Evolutionary conservation across 2,113 vertebrate species (phyloP).

Genomic region (Malaclemys terrapin): DNA sequence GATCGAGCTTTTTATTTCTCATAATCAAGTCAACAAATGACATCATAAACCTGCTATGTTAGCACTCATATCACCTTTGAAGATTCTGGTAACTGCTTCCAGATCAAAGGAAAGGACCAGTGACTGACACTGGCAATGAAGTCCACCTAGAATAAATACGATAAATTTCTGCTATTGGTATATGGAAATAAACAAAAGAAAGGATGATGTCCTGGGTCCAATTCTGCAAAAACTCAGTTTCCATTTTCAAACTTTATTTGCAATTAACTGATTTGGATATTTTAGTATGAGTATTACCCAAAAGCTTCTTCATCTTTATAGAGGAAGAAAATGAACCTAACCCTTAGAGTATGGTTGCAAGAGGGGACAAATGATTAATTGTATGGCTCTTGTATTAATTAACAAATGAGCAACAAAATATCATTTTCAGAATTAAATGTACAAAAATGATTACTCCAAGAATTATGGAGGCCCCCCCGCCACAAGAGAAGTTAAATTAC

Average conservation of each 20-base stretch:
- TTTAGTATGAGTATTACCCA: not conserved
- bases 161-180: not conserved
- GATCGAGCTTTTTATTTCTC: not conserved
- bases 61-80: conserved; percentile 30
- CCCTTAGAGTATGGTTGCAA: not conserved
- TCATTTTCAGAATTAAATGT: not conserved
- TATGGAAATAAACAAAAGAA: not conserved
- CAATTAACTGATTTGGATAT: not conserved
- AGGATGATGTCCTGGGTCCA: not conserved
- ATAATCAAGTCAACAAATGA: conserved; percentile 38
- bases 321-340: not conserved
- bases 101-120: conserved; percentile 58
- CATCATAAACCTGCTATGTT: not conserved
- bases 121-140: conserved; percentile 66
- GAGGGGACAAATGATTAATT: not conserved
- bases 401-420: not conserved
- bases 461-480: not conserved
- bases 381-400: rapidly evolving
- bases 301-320: not conserved
- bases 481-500: not conserved
- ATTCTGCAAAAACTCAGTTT: not conserved
- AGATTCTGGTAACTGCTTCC: conserved; percentile 52
- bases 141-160: conserved; percentile 28
- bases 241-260: not conserved
- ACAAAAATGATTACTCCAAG: not conserved